phyloP scores from a whole-genome alignment of 2,113 vertebrate genomes.

The Tenebrosternarchus preto region DNA sequence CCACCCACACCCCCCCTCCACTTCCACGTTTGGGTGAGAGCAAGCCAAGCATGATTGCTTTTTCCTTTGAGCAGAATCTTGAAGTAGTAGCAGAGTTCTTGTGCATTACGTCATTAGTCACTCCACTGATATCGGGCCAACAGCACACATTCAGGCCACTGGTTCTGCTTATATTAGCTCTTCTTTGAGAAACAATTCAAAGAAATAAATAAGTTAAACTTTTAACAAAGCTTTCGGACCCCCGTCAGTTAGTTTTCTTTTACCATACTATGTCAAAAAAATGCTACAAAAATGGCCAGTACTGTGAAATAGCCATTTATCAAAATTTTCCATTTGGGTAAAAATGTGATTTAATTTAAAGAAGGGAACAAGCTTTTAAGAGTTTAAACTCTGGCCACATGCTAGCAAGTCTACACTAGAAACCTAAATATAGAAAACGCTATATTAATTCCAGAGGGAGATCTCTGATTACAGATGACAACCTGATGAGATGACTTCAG shows the following conservation, averaged over 20 bases:
- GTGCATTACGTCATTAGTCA: slow-evolving; percentile 48
- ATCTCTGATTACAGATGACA: slow-evolving; percentile 36
- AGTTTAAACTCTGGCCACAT: slow-evolving; percentile 58
- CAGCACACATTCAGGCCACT: slow-evolving; percentile 49
- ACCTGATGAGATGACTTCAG: slow-evolving; percentile 14
- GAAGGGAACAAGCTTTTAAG: slow-evolving; percentile 62
- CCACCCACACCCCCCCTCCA: too few relatives aligned
- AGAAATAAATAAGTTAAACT: slow-evolving; percentile 56
- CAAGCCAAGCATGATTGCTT: slow-evolving; percentile 25
- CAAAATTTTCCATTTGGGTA: background rate
- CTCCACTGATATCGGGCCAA: slow-evolving; percentile 47
- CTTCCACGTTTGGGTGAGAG: slow-evolving; percentile 26
- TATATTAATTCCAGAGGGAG: slow-evolving; percentile 22
- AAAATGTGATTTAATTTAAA: slow-evolving; percentile 23
- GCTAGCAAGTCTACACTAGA: slow-evolving; percentile 50
- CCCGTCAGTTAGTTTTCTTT: slow-evolving; percentile 26
- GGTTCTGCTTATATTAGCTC: slow-evolving; percentile 55
- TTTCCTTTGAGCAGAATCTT: slow-evolving; percentile 39
- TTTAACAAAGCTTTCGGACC: slow-evolving; percentile 53
- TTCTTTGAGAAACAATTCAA: slow-evolving; percentile 46
- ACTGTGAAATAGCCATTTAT: slow-evolving; percentile 16
- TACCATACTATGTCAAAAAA: slow-evolving; percentile 41
- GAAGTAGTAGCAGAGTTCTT: slow-evolving; percentile 43
- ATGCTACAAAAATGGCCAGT: slow-evolving; percentile 52
- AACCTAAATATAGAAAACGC: slow-evolving; percentile 39